These are phyloP conservation scores for Ophthalmolycus amberensis DNA, from an alignment of 2,113 vertebrate species.

Conservation along the genomic window DNA sequence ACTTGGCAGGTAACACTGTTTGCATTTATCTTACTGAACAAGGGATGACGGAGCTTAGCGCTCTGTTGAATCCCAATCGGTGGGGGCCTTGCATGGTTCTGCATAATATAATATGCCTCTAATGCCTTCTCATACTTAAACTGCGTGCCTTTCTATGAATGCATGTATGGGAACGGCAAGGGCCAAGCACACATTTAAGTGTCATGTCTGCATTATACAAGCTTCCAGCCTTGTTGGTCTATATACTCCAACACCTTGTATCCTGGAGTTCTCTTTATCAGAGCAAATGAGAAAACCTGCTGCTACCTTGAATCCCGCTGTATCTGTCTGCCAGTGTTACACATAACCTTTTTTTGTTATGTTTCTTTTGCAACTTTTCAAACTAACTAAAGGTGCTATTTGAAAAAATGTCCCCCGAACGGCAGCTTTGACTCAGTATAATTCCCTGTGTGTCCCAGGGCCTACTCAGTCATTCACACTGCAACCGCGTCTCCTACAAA, in stretches of 20 bases:
- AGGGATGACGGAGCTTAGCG: slow-evolving; percentile 52
- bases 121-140: slow-evolving; percentile 37
- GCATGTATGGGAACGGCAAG: slow-evolving; percentile 30
- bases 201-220: slow-evolving; percentile 36
- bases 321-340: slow-evolving; percentile 20
- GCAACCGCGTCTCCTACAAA: not conserved
- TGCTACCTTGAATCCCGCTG: slow-evolving; percentile 12
- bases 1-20: slow-evolving; percentile 67
- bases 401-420: slow-evolving; percentile 6
- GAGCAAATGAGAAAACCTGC: slow-evolving; percentile 41
- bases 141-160: slow-evolving; percentile 37
- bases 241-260: slow-evolving; percentile 12
- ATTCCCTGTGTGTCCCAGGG: not conserved
- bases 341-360: slow-evolving; percentile 5
- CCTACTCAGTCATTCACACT: slow-evolving; percentile 15
- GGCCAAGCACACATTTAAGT: slow-evolving; percentile 10
- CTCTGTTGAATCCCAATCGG: slow-evolving; percentile 32
- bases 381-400: not conserved
- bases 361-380: not conserved
- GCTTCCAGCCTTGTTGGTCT: slow-evolving; percentile 11
- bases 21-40: slow-evolving; percentile 69
- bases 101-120: slow-evolving; percentile 59
- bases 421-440: not conserved
- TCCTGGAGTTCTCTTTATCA: slow-evolving; percentile 42
- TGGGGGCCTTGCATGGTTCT: slow-evolving; percentile 21